These are phyloP conservation scores for Tachina lurida DNA, from an alignment of 2,888 invertebrate species.

Conservation along the genomic window DNA sequence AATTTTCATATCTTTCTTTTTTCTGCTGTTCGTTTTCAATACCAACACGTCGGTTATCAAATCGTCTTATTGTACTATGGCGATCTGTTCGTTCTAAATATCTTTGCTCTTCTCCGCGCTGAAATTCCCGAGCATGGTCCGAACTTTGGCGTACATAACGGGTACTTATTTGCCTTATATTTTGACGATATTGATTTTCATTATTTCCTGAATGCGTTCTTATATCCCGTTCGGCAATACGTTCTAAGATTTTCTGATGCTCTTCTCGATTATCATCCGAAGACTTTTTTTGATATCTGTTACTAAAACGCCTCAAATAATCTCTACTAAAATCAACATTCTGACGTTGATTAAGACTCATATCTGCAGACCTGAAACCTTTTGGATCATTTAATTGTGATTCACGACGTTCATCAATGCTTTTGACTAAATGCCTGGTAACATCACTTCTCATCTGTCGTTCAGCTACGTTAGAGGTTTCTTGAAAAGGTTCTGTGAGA, in stretches of 20 bases:
- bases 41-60: not conserved
- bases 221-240: not conserved
- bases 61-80: slow-evolving; percentile 1
- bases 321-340: not conserved
- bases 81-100: not conserved
- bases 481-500: not conserved
- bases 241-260: not conserved
- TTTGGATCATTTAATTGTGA: not conserved
- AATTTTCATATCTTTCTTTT: not conserved
- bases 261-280: not conserved
- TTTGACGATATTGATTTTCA: not conserved
- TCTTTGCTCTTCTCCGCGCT: not conserved
- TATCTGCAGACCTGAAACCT: not conserved
- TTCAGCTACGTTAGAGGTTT: not conserved
- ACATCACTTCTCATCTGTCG: not conserved
- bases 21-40: not conserved
- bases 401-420: slow-evolving; percentile 19
- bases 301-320: not conserved
- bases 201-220: not conserved
- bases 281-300: not conserved
- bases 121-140: not conserved
- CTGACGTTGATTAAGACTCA: not conserved
- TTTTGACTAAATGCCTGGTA: slow-evolving; percentile 25
- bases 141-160: not conserved
- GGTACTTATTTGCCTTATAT: not conserved